These are phyloP conservation scores for Euplexia lucipara DNA, from an alignment of 2,888 invertebrate species.

Conservation along the genomic window DNA sequence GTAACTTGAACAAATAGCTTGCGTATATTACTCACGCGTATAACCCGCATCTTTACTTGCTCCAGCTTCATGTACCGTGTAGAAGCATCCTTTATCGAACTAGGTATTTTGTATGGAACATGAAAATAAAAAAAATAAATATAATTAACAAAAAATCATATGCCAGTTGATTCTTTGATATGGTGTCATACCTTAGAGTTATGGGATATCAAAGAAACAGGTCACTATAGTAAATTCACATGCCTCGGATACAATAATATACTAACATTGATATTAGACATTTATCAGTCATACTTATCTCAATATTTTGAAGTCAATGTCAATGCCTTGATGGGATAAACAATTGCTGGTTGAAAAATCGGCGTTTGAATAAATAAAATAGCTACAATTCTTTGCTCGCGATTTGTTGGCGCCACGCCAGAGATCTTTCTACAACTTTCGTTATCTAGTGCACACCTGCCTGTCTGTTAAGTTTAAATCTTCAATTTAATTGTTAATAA, in stretches of 20 bases:
- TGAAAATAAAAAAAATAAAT: too few relatives aligned
- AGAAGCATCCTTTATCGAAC: too few relatives aligned
- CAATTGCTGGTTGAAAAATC: conserved; percentile 23
- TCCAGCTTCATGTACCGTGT: too few relatives aligned
- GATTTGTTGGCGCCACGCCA: conserved; percentile 32
- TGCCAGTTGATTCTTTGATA: too few relatives aligned
- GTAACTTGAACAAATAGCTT: too few relatives aligned
- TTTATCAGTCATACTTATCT: conserved; percentile 24
- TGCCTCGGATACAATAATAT: neutral
- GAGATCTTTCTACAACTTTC: conserved; percentile 25
- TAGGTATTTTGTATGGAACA: too few relatives aligned
- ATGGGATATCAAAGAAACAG: too few relatives aligned
- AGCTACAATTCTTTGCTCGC: conserved; percentile 17
- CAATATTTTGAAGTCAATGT: conserved; percentile 32
- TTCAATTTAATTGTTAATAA: neutral
- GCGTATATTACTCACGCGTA: too few relatives aligned
- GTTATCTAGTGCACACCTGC: conserved; percentile 29
- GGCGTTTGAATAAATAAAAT: conserved; percentile 29
- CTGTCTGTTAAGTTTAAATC: conserved; percentile 1
- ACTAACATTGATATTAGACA: neutral
- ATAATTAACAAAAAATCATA: too few relatives aligned
- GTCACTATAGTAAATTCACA: too few relatives aligned
- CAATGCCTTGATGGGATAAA: conserved; percentile 15
- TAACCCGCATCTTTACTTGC: too few relatives aligned
- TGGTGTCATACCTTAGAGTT: neutral